These are phyloP conservation scores for Bos indicus DNA, from an alignment of 2,113 vertebrate species.

Conservation along the genomic window DNA sequence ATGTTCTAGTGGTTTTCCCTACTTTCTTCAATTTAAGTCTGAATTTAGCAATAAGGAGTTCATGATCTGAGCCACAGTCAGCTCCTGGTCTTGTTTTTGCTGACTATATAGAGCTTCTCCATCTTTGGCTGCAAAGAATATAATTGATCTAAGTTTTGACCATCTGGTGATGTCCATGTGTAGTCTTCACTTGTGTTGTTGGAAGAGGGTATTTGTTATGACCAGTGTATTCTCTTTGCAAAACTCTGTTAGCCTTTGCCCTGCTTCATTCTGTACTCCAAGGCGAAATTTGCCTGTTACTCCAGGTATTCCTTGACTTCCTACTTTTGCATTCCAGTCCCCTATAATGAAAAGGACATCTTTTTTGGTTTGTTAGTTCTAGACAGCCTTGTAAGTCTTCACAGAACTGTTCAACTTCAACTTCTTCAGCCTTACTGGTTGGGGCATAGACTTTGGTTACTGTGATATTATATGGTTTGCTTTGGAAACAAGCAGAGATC, in stretches of 20 bases:
- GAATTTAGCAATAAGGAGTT: not conserved
- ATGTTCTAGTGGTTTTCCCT: not conserved
- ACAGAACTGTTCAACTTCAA: not conserved
- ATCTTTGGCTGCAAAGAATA: not conserved
- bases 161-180: not conserved
- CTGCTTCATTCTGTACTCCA: not conserved
- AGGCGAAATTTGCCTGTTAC: not conserved
- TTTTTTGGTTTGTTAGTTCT: not conserved
- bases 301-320: not conserved
- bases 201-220: not conserved
- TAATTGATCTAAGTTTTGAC: not conserved
- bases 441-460: not conserved
- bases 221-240: not conserved
- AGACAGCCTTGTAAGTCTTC: not conserved
- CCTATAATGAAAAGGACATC: not conserved
- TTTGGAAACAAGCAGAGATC: not conserved
- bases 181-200: not conserved
- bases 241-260: not conserved
- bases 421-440: not conserved
- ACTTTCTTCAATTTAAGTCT: not conserved
- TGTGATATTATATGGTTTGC: not conserved
- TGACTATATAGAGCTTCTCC: not conserved
- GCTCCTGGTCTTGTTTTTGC: not conserved
- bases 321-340: not conserved
- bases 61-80: not conserved